Evolutionary conservation across 2,797 vertebrate genomes (phyloP).

Genomic region (Poecile montanus): DNA sequence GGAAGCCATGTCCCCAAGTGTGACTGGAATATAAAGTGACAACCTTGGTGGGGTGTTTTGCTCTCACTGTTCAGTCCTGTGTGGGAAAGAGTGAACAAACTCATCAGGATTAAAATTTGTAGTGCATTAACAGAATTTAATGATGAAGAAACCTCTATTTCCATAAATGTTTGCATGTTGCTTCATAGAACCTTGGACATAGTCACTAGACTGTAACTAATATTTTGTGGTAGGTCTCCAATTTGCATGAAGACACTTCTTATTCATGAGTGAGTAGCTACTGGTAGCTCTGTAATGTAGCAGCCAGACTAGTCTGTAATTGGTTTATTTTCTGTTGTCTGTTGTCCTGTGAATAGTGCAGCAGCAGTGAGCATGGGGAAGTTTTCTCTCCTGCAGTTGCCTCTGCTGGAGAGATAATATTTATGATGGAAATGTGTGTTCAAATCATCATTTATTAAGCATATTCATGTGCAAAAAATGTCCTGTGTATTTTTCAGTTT

Average conservation of each 20-base stretch:
- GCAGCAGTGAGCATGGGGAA: not conserved
- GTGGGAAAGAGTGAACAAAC: constrained; percentile 17
- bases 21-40: constrained; percentile 70
- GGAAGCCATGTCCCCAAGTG: constrained; percentile 31
- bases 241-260: constrained; percentile 6
- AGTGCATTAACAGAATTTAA: constrained; percentile 14
- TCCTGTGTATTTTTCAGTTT: not conserved
- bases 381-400: not conserved
- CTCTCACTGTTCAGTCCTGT: not conserved
- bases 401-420: not conserved
- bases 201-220: constrained; percentile 53
- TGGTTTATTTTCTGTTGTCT: not conserved
- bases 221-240: constrained; percentile 39
- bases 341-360: not conserved
- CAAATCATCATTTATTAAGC: not conserved
- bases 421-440: not conserved
- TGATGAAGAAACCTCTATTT: constrained; percentile 9
- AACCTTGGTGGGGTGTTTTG: not conserved
- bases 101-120: constrained; percentile 22
- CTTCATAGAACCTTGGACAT: not conserved
- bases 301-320: not conserved
- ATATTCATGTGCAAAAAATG: not conserved
- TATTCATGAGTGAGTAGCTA: not conserved
- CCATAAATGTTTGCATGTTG: constrained; percentile 32
- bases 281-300: not conserved